Evolutionary conservation across 2,888 invertebrate genomes (phyloP).

Genomic region (Spicauda simplicius): DNA sequence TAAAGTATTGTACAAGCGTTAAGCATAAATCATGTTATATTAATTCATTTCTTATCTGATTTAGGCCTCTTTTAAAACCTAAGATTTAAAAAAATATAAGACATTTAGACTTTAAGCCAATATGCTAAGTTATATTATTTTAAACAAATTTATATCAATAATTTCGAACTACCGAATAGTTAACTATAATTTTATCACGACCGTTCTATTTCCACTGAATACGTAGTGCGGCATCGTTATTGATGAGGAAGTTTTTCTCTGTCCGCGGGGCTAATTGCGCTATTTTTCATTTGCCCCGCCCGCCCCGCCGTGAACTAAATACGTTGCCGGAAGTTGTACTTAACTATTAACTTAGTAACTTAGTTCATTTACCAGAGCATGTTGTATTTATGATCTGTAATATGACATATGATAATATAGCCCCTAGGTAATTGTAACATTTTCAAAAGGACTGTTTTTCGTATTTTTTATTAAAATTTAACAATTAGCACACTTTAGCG

Average conservation of each 20-base stretch:
- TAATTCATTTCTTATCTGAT: too few species aligned
- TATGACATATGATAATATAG: not conserved
- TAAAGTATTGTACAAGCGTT: too few species aligned
- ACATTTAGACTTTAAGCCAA: too few species aligned
- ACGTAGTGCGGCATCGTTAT: slow-evolving; percentile 55
- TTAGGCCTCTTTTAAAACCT: too few species aligned
- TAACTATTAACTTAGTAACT: slow-evolving; percentile 19
- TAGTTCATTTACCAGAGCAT: not conserved
- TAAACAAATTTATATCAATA: too few species aligned
- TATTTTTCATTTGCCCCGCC: slow-evolving; percentile 78
- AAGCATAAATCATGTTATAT: too few species aligned
- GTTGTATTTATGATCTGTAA: not conserved
- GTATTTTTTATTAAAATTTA: too few species aligned
- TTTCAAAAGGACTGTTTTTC: too few species aligned
- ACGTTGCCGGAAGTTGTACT: slow-evolving; percentile 21
- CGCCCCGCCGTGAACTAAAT: slow-evolving; percentile 41
- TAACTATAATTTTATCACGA: slow-evolving; percentile 13
- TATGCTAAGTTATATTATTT: too few species aligned
- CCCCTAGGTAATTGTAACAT: too few species aligned
- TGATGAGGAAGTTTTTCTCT: slow-evolving; percentile 77
- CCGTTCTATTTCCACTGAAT: slow-evolving; percentile 16
- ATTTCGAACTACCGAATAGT: not conserved
- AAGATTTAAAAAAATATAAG: too few species aligned
- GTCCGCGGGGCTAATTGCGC: slow-evolving; percentile 82
- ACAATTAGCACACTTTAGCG: too few species aligned